Conservation (phyloP, 2,113 vertebrate species). For the Lampris incognitus region DNA sequence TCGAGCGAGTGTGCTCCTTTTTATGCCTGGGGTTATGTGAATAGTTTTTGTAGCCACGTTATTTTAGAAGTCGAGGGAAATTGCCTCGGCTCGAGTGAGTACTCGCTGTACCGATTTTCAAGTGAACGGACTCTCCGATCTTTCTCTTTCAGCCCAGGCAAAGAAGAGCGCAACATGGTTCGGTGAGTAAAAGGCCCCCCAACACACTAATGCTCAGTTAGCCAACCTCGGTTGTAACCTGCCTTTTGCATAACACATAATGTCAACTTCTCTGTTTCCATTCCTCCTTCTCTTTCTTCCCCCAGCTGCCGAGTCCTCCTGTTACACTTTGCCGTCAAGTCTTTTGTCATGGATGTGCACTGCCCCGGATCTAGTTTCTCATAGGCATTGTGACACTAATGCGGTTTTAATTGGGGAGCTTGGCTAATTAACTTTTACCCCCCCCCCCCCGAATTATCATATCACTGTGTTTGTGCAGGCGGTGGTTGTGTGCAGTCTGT, state of each 20-base stretch:
- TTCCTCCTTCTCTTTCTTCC: slow-evolving; percentile 66
- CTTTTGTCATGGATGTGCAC: slow-evolving; percentile 19
- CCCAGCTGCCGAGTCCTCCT: slow-evolving; percentile 39
- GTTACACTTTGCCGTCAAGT: slow-evolving; percentile 48
- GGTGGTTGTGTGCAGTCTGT: too few species aligned
- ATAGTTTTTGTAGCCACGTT: background rate
- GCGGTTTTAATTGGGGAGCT: slow-evolving; percentile 14
- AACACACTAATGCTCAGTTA: slow-evolving; percentile 22
- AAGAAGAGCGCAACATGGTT: slow-evolving; percentile 78
- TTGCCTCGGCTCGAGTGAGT: slow-evolving; percentile 12
- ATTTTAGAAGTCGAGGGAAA: background rate
- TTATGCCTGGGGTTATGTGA: slow-evolving; percentile 38
- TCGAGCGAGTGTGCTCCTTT: background rate
- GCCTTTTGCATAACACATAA: slow-evolving; percentile 36
- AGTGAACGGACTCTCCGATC: slow-evolving; percentile 22
- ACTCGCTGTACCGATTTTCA: slow-evolving; percentile 36
- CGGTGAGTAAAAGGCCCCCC: slow-evolving; percentile 76
- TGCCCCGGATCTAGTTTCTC: slow-evolving; percentile 3
- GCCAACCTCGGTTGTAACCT: slow-evolving; percentile 13
- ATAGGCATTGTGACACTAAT: slow-evolving; percentile 35
- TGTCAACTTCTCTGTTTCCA: slow-evolving; percentile 73
- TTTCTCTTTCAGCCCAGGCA: slow-evolving; percentile 53
- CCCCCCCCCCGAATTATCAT: too few species aligned
- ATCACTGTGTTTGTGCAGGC: too few species aligned
- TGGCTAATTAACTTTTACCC: background rate